Evolutionary conservation across 2,888 invertebrate species (phyloP).

Genomic region (Encarsia formosa): DNA sequence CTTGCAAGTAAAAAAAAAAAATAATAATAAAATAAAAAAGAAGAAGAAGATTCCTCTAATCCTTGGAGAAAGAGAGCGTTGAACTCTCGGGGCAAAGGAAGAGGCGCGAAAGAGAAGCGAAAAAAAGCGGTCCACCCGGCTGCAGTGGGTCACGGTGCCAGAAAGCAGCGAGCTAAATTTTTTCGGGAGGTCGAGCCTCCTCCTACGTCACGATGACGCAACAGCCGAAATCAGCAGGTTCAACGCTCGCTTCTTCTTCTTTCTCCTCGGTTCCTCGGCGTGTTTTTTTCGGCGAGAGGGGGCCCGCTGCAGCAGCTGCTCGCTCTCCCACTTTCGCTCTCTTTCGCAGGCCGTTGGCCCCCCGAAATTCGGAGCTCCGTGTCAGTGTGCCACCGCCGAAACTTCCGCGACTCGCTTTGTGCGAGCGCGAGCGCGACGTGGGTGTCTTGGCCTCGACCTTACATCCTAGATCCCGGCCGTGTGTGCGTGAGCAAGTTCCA

Average conservation of each 20-base stretch:
- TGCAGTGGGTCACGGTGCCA: constrained; percentile 12
- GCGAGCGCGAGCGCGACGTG: constrained; percentile 17
- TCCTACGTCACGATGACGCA: constrained; percentile 17
- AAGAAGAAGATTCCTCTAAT: not conserved
- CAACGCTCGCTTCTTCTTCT: not conserved
- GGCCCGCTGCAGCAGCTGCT: constrained; percentile 18
- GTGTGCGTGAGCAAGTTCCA: too few relatives aligned
- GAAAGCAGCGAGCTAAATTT: not conserved
- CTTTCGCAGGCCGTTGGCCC: constrained; percentile 15
- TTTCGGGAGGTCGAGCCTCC: constrained; percentile 2
- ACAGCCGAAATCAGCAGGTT: not conserved
- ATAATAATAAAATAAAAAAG: not conserved
- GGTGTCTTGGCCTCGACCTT: constrained; percentile 36
- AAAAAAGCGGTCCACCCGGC: constrained; percentile 6
- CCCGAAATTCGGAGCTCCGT: constrained; percentile 15
- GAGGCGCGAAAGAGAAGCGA: not conserved
- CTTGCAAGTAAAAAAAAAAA: not conserved
- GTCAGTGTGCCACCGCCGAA: constrained; percentile 22
- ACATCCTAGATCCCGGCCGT: constrained; percentile 27
- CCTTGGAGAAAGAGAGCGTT: not conserved
- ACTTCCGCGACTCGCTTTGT: not conserved
- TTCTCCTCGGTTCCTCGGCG: not conserved
- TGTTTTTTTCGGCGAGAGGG: not conserved
- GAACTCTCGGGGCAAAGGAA: not conserved
- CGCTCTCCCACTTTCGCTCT: constrained; percentile 26